Evolutionary conservation across 2,797 vertebrate species (phyloP).

Genomic region (Lemur catta): DNA sequence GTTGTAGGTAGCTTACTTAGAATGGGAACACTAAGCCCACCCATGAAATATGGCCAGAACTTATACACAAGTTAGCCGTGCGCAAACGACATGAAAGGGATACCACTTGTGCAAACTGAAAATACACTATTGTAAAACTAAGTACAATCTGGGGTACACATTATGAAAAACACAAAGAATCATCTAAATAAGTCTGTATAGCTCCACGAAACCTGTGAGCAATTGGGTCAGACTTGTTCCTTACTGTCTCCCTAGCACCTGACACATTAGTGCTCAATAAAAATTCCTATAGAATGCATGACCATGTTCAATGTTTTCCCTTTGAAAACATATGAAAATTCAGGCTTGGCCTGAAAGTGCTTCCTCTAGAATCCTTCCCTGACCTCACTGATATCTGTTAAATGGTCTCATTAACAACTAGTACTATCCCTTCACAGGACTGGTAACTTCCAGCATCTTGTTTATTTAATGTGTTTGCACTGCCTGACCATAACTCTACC

Average conservation of each 20-base stretch:
- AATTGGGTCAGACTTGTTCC: neutral
- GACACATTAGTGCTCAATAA: neutral
- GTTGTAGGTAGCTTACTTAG: neutral
- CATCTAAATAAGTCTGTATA: neutral
- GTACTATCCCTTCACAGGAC: neutral
- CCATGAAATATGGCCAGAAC: neutral
- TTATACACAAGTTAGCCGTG: neutral
- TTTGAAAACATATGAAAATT: neutral
- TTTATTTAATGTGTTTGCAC: neutral
- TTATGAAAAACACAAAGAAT: neutral
- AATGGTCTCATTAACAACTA: neutral
- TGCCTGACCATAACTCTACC: neutral
- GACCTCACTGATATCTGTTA: neutral
- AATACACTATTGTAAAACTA: neutral
- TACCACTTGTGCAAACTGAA: neutral
- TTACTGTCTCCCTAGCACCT: neutral
- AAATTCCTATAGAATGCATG: neutral
- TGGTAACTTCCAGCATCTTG: neutral
- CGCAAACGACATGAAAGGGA: neutral
- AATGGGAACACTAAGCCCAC: neutral
- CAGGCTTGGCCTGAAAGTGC: neutral
- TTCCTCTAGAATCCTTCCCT: neutral
- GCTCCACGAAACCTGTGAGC: neutral
- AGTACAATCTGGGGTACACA: neutral
- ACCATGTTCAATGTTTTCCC: neutral